phyloP scores from a whole-genome alignment of 2,797 vertebrate species.

The Sebastes oblongus region DNA sequence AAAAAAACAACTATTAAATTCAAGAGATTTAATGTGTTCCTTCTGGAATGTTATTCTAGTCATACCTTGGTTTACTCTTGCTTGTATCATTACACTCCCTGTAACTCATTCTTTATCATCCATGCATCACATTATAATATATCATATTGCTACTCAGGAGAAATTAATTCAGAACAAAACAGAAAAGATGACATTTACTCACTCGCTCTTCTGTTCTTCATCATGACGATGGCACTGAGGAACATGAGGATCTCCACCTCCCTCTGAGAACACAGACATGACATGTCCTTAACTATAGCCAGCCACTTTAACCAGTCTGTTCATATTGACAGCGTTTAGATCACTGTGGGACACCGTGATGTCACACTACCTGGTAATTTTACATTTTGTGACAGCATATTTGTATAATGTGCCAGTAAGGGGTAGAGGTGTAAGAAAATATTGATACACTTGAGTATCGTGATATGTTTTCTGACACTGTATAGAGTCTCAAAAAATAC shows the following conservation, averaged over 20 bases:
- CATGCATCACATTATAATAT: background rate
- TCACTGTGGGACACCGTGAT: background rate
- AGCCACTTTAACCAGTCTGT: background rate
- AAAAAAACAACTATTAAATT: background rate
- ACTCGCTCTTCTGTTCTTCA: constrained; percentile 98
- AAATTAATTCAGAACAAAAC: background rate
- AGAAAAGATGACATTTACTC: constrained; percentile 63
- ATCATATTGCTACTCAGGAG: background rate
- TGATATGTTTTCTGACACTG: too few relatives aligned
- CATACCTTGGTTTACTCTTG: background rate
- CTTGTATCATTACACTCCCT: background rate
- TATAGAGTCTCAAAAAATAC: too few relatives aligned
- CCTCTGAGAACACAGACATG: constrained; percentile 79
- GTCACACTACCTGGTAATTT: background rate
- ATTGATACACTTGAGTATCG: too few relatives aligned
- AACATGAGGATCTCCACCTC: constrained; percentile 98
- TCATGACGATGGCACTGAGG: constrained; percentile 97
- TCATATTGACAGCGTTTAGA: background rate
- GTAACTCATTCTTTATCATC: background rate
- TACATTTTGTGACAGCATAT: background rate
- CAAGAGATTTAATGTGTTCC: background rate
- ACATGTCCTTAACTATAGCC: background rate
- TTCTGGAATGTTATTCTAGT: background rate
- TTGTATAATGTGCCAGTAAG: background rate
- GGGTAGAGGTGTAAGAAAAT: too few relatives aligned